Evolutionary conservation across 1,140 invertebrate genomes (phyloP).

Genomic region (Nymphalis io): DNA sequence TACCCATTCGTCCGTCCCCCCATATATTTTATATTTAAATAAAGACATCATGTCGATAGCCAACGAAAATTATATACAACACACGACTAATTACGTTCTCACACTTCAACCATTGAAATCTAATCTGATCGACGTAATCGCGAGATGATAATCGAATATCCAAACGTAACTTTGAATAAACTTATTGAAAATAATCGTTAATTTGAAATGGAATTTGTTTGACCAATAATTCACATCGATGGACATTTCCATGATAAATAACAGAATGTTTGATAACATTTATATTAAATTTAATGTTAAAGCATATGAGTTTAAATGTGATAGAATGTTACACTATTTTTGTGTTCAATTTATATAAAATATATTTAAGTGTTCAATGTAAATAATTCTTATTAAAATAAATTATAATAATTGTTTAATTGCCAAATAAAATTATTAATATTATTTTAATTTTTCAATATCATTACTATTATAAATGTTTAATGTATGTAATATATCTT

Average conservation of each 20-base stretch:
- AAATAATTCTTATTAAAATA: no score
- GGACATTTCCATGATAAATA: background rate
- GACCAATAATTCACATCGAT: background rate
- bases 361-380: no score
- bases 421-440: no score
- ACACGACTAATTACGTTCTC: constrained; percentile 29
- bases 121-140: constrained; percentile 24
- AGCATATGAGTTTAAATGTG: no score
- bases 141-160: constrained; percentile 18
- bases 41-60: constrained; percentile 2
- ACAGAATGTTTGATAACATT: background rate
- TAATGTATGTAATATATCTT: no score
- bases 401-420: no score
- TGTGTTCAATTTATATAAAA: no score
- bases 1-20: no score
- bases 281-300: background rate
- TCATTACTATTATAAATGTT: no score
- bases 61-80: constrained; percentile 12
- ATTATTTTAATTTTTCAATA: no score
- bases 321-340: no score
- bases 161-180: constrained; percentile 18
- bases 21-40: no score
- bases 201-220: background rate
- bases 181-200: constrained; percentile 16
- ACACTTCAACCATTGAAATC: constrained; percentile 27